Evolutionary conservation across 2,113 vertebrate genomes (phyloP).

Genomic region (Syngnathus floridae): DNA sequence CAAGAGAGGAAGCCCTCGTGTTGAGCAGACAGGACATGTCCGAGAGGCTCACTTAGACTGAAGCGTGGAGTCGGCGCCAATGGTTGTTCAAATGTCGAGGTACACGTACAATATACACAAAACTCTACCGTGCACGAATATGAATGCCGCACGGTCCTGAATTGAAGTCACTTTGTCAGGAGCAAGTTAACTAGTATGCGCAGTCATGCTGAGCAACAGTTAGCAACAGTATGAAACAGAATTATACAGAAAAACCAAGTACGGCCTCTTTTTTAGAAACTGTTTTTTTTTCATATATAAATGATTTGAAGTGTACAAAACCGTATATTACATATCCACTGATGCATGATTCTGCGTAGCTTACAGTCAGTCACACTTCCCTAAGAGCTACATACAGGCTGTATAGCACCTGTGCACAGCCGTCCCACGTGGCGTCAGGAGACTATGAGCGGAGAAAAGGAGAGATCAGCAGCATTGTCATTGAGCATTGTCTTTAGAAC

Average conservation of each 20-base stretch:
- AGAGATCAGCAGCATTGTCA: conserved; percentile 65
- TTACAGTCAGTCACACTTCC: conserved; percentile 57
- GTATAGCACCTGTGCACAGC: conserved; percentile 50
- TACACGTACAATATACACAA: conserved; percentile 52
- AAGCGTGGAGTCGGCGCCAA: conserved; percentile 46
- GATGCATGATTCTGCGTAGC: conserved; percentile 60
- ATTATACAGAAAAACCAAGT: conserved; percentile 68
- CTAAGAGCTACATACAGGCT: conserved; percentile 65
- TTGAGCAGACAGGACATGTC: conserved; percentile 48
- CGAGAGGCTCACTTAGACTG: conserved; percentile 48
- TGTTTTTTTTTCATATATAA: conserved; percentile 68
- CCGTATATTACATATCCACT: conserved; percentile 69
- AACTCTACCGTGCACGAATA: conserved; percentile 40
- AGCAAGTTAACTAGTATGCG: conserved; percentile 52
- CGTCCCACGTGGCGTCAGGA: conserved; percentile 60
- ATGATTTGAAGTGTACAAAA: conserved; percentile 77
- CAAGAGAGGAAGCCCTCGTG: conserved; percentile 55
- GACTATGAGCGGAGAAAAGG: conserved; percentile 51
- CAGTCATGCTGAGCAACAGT: conserved; percentile 72
- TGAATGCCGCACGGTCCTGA: conserved; percentile 42
- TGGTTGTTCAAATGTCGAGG: conserved; percentile 38
- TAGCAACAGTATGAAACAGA: conserved; percentile 69
- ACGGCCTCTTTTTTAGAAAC: conserved; percentile 62
- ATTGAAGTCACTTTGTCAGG: conserved; percentile 59
- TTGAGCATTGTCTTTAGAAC: conserved; percentile 43